Evolutionary conservation across 2,888 invertebrate genomes (phyloP), one percentile per base, ranked within the genome.

Genomic region (Oscheius sp.): DNA sequence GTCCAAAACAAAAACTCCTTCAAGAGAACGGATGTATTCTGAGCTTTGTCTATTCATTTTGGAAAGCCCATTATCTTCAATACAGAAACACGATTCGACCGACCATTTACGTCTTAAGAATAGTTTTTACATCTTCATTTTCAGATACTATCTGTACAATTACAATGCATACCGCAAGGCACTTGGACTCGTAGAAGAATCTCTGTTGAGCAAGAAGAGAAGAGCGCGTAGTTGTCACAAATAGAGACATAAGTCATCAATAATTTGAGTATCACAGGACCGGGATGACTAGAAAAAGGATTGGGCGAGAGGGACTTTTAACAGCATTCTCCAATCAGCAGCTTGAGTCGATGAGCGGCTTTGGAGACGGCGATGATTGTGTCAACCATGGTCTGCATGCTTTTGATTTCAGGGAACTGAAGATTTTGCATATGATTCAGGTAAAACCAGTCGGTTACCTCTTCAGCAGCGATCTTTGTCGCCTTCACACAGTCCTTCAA

Each of bases 331-430:
- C 63, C 29, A 33, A 70, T 63, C 60, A 74, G 21, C n/a, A 55
- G 53, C 32, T 95, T 94, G 70, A 96, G 91, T 85, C 94, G 94
- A 84, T 93, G 93, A 10, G 96, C 95, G 71, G 94, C 92, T 85
- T 94, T 93, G 0, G 95, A 95, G 55, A 96, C 93, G 82, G 93
- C 93, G 37, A 94, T 93, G 50, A 96, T 94, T 4, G 94, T 93
- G 89, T 95, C 95, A 5, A 96, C 95, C 96, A 96, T 96, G 85
- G 94, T 94, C 84, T 95, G 94, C 29, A 96, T 95, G 0, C 95
- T 95, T 51, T 92, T 92, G 10, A 96, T 95, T 87, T 94, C 94
- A 0, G 96, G 96, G 90, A 95, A 96, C 90, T 80, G 74, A 63
- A 79, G 47, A 68, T 1, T 35, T 13, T 11, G 21, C 10, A 55